Evolutionary conservation across 2,888 invertebrate genomes (phyloP).

Genomic region (Abrostola triplasia): DNA sequence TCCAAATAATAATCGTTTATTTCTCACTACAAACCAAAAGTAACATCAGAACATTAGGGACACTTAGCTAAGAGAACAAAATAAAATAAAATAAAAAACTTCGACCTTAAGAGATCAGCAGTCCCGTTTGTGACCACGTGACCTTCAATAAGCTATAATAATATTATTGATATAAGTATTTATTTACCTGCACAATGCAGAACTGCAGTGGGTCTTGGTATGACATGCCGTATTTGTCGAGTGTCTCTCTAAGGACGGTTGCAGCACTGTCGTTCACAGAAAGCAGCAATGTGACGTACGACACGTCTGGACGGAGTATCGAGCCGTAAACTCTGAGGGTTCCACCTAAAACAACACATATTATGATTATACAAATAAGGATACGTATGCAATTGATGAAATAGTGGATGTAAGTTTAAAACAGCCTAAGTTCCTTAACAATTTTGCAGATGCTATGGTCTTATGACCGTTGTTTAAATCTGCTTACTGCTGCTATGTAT

Average conservation of each 20-base stretch:
- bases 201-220: conserved; percentile 96
- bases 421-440: too few species aligned
- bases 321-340: conserved; percentile 98
- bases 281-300: conserved; percentile 98
- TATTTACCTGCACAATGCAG: conserved; percentile 96
- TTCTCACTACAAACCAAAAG: too few species aligned
- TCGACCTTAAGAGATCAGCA: too few species aligned
- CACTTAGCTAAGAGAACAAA: too few species aligned
- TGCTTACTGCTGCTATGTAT: too few species aligned
- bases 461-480: too few species aligned
- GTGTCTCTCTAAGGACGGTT: conserved; percentile 97
- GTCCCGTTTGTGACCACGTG: neutral
- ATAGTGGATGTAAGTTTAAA: too few species aligned
- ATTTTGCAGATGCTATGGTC: too few species aligned
- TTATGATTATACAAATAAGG: conserved; percentile 1
- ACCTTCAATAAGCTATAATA: neutral
- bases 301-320: conserved; percentile 98
- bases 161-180: neutral
- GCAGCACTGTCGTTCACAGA: conserved; percentile 97
- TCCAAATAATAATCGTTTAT: too few species aligned
- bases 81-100: too few species aligned
- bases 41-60: too few species aligned
- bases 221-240: conserved; percentile 98
- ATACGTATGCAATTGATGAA: neutral
- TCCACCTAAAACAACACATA: conserved; percentile 89